Base-by-base conservation (phyloP, 2,797 vertebrate genomes). In the Bovichtus variegatus region DNA sequence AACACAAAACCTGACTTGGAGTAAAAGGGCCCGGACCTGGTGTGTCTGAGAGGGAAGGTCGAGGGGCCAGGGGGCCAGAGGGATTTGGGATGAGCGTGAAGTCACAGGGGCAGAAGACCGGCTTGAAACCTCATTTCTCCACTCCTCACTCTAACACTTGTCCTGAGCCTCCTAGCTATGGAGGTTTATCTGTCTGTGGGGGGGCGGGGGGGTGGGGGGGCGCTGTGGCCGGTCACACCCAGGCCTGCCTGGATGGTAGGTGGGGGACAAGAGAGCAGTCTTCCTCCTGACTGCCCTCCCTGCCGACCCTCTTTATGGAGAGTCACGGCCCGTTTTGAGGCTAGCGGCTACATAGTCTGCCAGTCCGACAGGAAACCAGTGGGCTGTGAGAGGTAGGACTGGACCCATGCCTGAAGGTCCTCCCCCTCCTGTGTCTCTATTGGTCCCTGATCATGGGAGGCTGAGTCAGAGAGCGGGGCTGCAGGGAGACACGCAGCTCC, bases 181-280 rank as follows among this genome's bases (percentile, higher is more conserved):
- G 91, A 92, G 91, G 90, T 73, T 60, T 59, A 54, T 91, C 74
- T 74, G 85, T 89, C 81, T 85, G 80, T 85, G 83, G 54, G 60
- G 68, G 59, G 58, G 57, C 18, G 85, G 83, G 54, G 60, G 29
- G 57, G 53, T 5, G 5, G 53, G 65, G 68, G 60, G 86, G 87
- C 91, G 74, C 91, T 92, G 90, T 88, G 93, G 94, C 91, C 91
- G 87, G 88, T 93, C 93, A 96, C 95, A 96, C 95, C 96, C 96
- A 97, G 97, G 96, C 97, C 97, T 94, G 97, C 97, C 97, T 96
- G 96, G 97, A 97, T 95, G 89, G 86, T 86, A 69, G 84, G 81
- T 67, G 76, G 74, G 80, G 70, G 81, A 80, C 82, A 54, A 69
- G 77, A 92, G 93, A 95, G 93, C 95, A 93, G 95, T 93, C 94